A percentile compares a stretch with the other conserved stretches of the same genome.
These are phyloP conservation scores for Mirza zaza DNA, from an alignment of 2,113 vertebrate genomes.

Conservation along the genomic window DNA sequence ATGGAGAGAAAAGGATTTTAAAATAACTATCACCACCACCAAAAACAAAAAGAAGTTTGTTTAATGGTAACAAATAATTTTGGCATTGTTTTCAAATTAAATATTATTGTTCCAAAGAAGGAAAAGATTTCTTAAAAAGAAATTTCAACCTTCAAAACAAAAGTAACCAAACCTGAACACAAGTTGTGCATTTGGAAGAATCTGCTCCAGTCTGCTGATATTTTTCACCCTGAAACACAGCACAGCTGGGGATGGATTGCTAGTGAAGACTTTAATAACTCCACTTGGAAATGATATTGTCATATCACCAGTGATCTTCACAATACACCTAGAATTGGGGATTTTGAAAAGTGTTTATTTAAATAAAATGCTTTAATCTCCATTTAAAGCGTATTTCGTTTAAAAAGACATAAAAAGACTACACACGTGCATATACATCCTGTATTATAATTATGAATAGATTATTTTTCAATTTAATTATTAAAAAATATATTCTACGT, in stretches of 20 bases:
- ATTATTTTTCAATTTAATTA: slow-evolving; percentile 38
- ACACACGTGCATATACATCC: neutral
- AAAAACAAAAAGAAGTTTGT: neutral
- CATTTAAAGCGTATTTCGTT: slow-evolving; percentile 32
- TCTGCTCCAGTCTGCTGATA: slow-evolving; percentile 93
- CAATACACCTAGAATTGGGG: slow-evolving; percentile 92
- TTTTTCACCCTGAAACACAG: slow-evolving; percentile 96
- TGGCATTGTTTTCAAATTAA: slow-evolving; percentile 22
- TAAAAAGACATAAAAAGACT: neutral
- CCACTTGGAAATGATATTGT: slow-evolving; percentile 97
- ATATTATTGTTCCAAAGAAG: neutral
- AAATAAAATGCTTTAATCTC: slow-evolving; percentile 55
- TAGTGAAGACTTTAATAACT: slow-evolving; percentile 97
- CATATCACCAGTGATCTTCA: slow-evolving; percentile 99
- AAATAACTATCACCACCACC: neutral
- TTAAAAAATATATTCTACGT: slow-evolving; percentile 41
- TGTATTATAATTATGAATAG: slow-evolving; percentile 5
- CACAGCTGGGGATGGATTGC: slow-evolving; percentile 93
- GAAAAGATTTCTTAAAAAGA: neutral
- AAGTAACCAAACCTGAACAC: slow-evolving; percentile 90
- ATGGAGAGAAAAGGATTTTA: neutral
- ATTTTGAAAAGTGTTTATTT: slow-evolving; percentile 62
- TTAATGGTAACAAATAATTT: neutral
- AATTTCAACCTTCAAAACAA: neutral
- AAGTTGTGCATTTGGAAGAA: slow-evolving; percentile 96